A percentile compares a stretch with the other conserved stretches of the same genome.
phyloP scores from a whole-genome alignment of 1,140 invertebrate species.

The Rhagoletis zephyria region DNA sequence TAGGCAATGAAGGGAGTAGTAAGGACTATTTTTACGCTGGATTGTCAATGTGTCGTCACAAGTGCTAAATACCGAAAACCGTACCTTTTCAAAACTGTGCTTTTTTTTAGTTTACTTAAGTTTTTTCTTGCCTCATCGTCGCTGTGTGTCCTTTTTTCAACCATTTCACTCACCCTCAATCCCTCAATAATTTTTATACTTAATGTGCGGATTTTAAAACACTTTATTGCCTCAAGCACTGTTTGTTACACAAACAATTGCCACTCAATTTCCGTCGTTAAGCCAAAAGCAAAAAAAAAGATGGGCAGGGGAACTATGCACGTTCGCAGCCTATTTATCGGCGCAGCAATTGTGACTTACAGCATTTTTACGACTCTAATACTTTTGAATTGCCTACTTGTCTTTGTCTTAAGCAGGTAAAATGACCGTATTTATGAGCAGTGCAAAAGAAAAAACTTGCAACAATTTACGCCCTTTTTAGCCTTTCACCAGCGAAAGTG shows the following conservation, averaged over 20 bases:
- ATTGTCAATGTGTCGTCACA: no score
- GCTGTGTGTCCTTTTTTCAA: neutral
- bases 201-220: conserved; percentile 32
- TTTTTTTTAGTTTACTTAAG: neutral
- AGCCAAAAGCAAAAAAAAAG: neutral
- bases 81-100: no score
- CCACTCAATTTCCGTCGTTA: neutral
- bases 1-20: no score
- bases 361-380: conserved; percentile 70
- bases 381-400: conserved; percentile 53
- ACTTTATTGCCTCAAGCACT: conserved; percentile 56
- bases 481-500: neutral
- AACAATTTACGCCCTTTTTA: conserved; percentile 25
- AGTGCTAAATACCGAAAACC: no score
- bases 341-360: neutral
- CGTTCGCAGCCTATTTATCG: conserved; percentile 5
- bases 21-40: no score
- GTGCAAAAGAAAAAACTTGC: neutral
- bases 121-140: neutral
- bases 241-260: conserved; percentile 56
- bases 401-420: conserved; percentile 44
- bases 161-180: neutral
- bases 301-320: neutral
- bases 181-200: neutral
- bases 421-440: neutral